phyloP scores from a whole-genome alignment of 2,113 vertebrate genomes.

The Delphinus delphis region DNA sequence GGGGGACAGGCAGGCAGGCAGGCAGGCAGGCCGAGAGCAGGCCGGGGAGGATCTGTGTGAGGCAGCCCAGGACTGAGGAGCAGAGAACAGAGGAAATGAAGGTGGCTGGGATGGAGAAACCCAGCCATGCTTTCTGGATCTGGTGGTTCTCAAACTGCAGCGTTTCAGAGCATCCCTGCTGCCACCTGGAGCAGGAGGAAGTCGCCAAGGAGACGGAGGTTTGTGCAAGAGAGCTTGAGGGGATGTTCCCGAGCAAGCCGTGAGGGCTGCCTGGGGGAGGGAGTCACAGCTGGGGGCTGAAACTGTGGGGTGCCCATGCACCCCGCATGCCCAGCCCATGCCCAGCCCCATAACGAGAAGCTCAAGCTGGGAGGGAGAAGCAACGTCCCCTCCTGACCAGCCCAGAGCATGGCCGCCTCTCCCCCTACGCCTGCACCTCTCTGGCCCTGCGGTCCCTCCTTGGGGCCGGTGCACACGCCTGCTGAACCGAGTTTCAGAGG shows the following conservation, averaged over 20 bases:
- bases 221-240: neutral
- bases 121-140: neutral
- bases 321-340: too few relatives aligned
- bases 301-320: rapidly evolving
- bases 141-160: neutral
- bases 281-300: neutral
- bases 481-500: too few relatives aligned
- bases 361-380: neutral
- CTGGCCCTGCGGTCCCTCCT: rapidly evolving
- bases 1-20: neutral
- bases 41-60: neutral
- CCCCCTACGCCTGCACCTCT: rapidly evolving
- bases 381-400: neutral
- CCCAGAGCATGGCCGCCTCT: rapidly evolving
- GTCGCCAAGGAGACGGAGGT: neutral
- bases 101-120: neutral
- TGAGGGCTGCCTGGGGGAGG: rapidly evolving
- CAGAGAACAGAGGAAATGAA: neutral
- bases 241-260: neutral
- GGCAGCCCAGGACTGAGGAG: neutral
- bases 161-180: neutral
- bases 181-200: neutral
- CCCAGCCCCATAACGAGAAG: neutral
- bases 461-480: rapidly evolving
- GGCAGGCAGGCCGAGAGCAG: neutral